Conservation (phyloP, 2,797 vertebrate species). For the Acanthis flammea region DNA sequence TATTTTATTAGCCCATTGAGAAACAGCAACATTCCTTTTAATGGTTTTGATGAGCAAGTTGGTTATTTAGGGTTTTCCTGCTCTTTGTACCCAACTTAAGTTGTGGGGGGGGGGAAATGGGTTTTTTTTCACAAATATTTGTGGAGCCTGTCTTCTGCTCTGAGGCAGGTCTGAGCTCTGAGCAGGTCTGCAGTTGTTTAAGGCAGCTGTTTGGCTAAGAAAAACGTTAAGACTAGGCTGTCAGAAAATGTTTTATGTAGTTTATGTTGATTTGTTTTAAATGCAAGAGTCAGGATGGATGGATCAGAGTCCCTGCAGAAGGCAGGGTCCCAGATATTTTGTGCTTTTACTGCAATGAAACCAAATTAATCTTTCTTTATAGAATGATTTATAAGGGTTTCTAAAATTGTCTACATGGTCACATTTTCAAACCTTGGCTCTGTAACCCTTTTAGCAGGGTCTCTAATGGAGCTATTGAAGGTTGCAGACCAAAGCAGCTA, state of each 20-base stretch:
- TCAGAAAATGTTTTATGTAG: neutral
- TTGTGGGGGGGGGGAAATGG: accelerated
- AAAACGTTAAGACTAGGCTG: neutral
- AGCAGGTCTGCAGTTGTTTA: neutral
- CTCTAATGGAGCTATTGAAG: neutral
- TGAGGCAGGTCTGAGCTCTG: no score
- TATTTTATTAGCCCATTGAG: neutral
- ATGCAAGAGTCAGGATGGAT: neutral
- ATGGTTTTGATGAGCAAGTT: neutral
- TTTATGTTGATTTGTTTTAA: neutral
- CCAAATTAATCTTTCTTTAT: neutral
- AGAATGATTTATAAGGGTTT: neutral
- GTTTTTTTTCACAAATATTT: neutral
- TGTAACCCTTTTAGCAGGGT: neutral
- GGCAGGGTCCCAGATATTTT: neutral
- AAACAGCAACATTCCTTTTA: neutral
- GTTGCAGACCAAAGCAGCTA: neutral
- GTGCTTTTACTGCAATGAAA: neutral
- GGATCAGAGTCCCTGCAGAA: neutral
- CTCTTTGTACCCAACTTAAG: neutral
- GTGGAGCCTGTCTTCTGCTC: neutral
- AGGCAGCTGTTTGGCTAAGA: neutral
- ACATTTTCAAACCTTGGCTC: neutral
- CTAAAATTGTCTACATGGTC: neutral
- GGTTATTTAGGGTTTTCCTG: neutral